A percentile compares a stretch with the other conserved stretches of the same genome.
Conservation (phyloP, 2,888 invertebrate species). For the Andrena bucephala region DNA sequence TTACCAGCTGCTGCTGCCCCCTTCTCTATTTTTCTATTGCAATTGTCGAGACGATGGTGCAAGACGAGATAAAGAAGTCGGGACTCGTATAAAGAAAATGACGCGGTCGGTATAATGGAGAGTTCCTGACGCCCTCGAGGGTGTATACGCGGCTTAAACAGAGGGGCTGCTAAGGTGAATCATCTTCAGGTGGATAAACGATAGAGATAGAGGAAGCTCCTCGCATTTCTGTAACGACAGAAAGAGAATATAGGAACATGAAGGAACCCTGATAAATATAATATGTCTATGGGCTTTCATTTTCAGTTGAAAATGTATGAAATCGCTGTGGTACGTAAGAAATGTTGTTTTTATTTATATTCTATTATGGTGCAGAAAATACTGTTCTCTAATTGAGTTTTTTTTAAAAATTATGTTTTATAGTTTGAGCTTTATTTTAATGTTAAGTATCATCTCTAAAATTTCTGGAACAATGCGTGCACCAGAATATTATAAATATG, state of each 20-base stretch:
- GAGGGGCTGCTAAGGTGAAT: slow-evolving; percentile 35
- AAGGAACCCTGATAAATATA: not conserved
- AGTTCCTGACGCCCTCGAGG: slow-evolving; percentile 61
- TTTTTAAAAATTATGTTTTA: too few species aligned
- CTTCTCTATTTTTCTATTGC: slow-evolving; percentile 34
- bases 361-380: too few species aligned
- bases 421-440: too few species aligned
- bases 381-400: too few species aligned
- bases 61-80: slow-evolving; percentile 58
- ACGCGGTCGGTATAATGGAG: slow-evolving; percentile 64
- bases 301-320: too few species aligned
- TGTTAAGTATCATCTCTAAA: too few species aligned
- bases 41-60: slow-evolving; percentile 47
- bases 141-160: slow-evolving; percentile 52
- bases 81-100: slow-evolving; percentile 54
- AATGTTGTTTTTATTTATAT: too few species aligned
- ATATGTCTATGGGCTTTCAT: too few species aligned
- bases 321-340: too few species aligned
- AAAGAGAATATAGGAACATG: slow-evolving; percentile 11
- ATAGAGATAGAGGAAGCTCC: slow-evolving; percentile 32
- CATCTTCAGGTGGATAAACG: slow-evolving; percentile 43
- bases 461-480: too few species aligned
- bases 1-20: slow-evolving; percentile 31
- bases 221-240: slow-evolving; percentile 21
- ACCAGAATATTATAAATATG: too few species aligned